Evolutionary conservation across 2,888 invertebrate species (phyloP), one percentile per base, ranked within the genome.

Genomic region (Callyntrura guangdongensis): DNA sequence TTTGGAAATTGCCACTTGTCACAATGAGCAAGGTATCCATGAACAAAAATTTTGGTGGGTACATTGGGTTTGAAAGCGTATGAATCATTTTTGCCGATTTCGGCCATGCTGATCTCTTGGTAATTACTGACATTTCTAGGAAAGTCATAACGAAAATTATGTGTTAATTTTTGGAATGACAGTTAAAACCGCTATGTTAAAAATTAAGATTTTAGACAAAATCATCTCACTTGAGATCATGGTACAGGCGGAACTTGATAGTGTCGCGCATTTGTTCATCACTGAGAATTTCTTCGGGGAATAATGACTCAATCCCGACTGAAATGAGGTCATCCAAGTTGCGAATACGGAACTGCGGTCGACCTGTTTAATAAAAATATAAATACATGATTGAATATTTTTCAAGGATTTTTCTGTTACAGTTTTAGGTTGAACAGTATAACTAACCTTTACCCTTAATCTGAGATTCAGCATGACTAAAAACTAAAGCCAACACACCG

Each of bases 21-120:
- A 86, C 92, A 93, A 59, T 90, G 86, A 12, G 92, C 91, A 0
- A 93, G 69, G 84, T 92, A 93, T 17, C 92, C 92, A 86, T 93
- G 92, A 53, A 93, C 90, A 22, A 93, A 85, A 22, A 93, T 77
- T 83, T 93, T 93, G n/a, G 85, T 87, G 3, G 91, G 91, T 27
- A 69, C 86, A 86, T 91, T 92, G 20, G 85, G 47, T 14, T 86
- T 91, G 25, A 92, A 47, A 14, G 17, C 12, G 22, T 88, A 85
- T 1, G 85, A 82, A 14, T 74, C 77, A 20, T 90, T 90, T 59
- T 91, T 87, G 1, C 91, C 91, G n/a, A 92, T 87, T 27, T 85
- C 91, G 22, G 85, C 88, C 17, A 91, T 47, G 8, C 59, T 53
- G 11, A 92, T 45, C 6, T 84, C 87, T 56, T 91, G 86, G 25